Base-by-base conservation (phyloP, 92 coral and sea anemone genomes). In the Pocillopora grandis region DNA sequence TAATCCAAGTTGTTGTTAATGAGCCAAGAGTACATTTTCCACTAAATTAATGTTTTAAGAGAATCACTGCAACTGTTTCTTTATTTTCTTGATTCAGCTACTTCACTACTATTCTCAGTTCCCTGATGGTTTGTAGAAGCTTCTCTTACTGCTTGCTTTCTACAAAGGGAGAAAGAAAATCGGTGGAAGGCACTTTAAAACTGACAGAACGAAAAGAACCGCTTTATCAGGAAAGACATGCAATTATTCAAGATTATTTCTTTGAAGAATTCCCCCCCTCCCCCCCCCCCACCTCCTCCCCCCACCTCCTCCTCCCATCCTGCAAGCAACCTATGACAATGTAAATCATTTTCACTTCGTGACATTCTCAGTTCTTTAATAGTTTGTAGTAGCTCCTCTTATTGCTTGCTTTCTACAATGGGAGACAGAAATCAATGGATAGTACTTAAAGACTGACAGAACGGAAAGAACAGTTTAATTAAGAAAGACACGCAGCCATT, bases 391-490 rank as follows among this genome's bases (percentile, higher is more conserved):
- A 52, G 20, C 73, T 35, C 72, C 0, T 6, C 36, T 15, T 33
- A 69, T 37, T 76, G 80, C 56, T 76, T 76, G 80, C 80, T 76
- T 11, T 21, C 80, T 76, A 52, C 59, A 12, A 76, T 14, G 36
- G 13, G 27, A 66, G 23, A 21, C 12, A 9, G 6, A 56, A 58
- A 58, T 27, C 7, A 31, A 5, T 8, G 71, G 27, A 66, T 27
- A 27, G 31, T 27, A 27, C 31, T 27, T 42, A 3, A 42, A 59
- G 62, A 59, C 62, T 7, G 62, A 12, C 18, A 10, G 14, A 59
- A 12, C 10, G 62, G 18, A 59, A 59, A 9, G 62, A 10, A 12
- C 18, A 2, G 3, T 19, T 16, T 59, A 2, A 10, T 16, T 16
- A 59, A 16, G 52, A 42, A 42, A 3, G 52, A 42, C 4, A 42